A percentile compares a stretch with the other conserved stretches of the same genome.
phyloP scores from a whole-genome alignment of 2,113 vertebrate genomes.

The Prinia subflava region DNA sequence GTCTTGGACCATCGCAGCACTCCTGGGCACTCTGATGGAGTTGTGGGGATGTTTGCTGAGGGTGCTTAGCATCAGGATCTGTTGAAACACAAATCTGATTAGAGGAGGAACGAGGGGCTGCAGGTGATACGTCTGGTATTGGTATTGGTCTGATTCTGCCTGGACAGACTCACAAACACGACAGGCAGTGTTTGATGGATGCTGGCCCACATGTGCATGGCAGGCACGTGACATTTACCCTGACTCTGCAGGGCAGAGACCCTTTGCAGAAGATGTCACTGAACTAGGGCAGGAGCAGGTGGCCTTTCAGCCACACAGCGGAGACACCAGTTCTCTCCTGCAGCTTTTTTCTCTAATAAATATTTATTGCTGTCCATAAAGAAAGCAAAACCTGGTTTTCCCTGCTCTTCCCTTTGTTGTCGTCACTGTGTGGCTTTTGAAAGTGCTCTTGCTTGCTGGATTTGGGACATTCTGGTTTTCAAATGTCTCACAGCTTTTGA shows the following conservation, averaged over 20 bases:
- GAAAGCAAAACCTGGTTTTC: not conserved
- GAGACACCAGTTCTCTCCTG: not conserved
- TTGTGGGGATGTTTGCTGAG: not conserved
- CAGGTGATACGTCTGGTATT: rapidly evolving
- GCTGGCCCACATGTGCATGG: rapidly evolving
- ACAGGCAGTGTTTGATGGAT: not conserved
- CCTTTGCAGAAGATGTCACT: not conserved
- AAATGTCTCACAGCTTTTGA: not conserved
- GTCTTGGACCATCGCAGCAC: not conserved
- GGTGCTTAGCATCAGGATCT: not conserved
- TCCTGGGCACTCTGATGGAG: not conserved
- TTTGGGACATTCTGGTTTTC: not conserved
- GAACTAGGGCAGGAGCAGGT: not conserved
- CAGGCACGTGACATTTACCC: not conserved
- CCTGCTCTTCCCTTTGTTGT: not conserved
- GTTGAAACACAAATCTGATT: not conserved
- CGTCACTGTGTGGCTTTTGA: not conserved
- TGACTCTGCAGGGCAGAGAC: not conserved
- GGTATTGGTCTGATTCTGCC: not conserved
- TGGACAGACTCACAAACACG: rapidly evolving
- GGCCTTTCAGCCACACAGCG: not conserved
- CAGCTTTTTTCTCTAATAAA: not conserved
- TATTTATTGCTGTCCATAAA: not conserved
- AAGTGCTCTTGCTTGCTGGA: not conserved
- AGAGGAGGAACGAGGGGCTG: not conserved